Percentiles rank a stretch among this genome's conserved stretches.
phyloP scores from a whole-genome alignment of 2,113 vertebrate genomes.

The Stictonetta naevosa region DNA sequence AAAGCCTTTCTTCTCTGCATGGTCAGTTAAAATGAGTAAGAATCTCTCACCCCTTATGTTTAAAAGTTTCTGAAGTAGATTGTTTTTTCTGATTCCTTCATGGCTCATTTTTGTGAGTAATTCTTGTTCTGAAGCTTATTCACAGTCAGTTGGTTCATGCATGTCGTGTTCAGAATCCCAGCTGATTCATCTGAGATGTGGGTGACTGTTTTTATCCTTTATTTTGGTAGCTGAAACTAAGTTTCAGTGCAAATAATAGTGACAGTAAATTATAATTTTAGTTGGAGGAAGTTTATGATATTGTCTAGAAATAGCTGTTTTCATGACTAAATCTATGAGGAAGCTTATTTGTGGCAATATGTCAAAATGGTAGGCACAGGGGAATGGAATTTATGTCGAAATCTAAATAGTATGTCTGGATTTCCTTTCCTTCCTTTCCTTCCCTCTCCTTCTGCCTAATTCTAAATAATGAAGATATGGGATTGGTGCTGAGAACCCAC shows the following conservation, averaged over 20 bases:
- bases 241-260: background rate
- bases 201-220: background rate
- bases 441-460: background rate
- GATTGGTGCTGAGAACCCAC: background rate
- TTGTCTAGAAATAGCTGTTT: background rate
- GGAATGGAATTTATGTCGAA: background rate
- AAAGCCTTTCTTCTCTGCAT: background rate
- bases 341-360: background rate
- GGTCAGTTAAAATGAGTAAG: background rate
- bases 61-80: background rate
- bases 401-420: background rate
- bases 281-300: background rate
- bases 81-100: background rate
- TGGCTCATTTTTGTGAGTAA: background rate
- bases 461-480: background rate
- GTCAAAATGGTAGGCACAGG: background rate
- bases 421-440: background rate
- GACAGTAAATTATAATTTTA: background rate
- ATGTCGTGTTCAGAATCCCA: background rate
- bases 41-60: background rate
- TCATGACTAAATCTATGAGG: background rate
- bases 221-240: background rate
- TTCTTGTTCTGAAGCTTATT: background rate
- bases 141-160: background rate
- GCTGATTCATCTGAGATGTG: background rate